Evolutionary conservation across 37 sponge, comb jelly and placozoan species (phyloP).

Genomic region (Chondrosia reniformis): DNA sequence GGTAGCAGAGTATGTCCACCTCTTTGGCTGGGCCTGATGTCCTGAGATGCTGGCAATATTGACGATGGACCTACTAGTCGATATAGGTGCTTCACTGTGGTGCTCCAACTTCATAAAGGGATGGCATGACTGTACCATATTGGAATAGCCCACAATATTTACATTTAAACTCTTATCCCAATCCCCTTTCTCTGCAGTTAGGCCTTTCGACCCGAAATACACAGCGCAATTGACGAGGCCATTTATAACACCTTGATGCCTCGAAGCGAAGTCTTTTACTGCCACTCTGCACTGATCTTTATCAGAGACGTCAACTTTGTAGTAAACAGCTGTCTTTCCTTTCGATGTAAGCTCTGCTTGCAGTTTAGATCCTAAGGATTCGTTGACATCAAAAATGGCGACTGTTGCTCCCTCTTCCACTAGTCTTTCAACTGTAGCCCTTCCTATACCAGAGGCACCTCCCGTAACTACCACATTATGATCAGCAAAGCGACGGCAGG

Average conservation of each 20-base stretch:
- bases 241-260: conserved; percentile 38
- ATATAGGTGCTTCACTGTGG: background rate
- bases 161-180: conserved; percentile 84
- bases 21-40: conserved; percentile 55
- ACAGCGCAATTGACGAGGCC: conserved; percentile 74
- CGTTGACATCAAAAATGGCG: conserved; percentile 78
- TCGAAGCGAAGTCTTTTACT: conserved; percentile 41
- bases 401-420: conserved; percentile 72
- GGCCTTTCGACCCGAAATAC: conserved; percentile 73
- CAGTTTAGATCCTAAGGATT: conserved; percentile 25
- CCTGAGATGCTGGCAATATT: conserved; percentile 75
- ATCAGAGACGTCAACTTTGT: conserved; percentile 67
- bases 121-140: conserved; percentile 78
- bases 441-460: conserved; percentile 82
- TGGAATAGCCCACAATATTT: conserved; percentile 80
- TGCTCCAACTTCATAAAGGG: conserved; percentile 49
- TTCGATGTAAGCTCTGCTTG: background rate
- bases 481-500: background rate
- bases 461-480: conserved; percentile 15
- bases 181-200: conserved; percentile 64
- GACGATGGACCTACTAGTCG: conserved; percentile 38
- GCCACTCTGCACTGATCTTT: conserved; percentile 59
- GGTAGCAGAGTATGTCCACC: conserved; percentile 81
- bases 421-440: conserved; percentile 63
- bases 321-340: conserved; percentile 4